A percentile compares a stretch with the other conserved stretches of the same genome.
phyloP scores from a whole-genome alignment of 2,888 invertebrate genomes.

The Tromatobia lineatoria region DNA sequence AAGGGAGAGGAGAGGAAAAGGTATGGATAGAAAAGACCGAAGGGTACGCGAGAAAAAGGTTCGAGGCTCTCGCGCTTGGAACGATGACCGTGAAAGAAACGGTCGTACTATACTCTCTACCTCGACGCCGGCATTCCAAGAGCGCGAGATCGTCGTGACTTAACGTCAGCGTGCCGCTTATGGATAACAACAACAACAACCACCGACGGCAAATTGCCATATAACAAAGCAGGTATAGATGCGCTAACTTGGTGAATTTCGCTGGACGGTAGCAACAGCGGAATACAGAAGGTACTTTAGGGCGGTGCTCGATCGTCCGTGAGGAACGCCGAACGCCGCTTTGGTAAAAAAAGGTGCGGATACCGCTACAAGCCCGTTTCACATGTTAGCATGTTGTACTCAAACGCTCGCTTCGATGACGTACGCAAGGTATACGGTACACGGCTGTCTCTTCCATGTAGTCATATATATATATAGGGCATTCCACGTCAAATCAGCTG shows the following conservation, averaged over 20 bases:
- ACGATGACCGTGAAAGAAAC: slow-evolving; percentile 59
- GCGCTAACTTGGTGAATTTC: not conserved
- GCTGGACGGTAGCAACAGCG: not conserved
- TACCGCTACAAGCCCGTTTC: slow-evolving; percentile 63
- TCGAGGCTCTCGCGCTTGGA: slow-evolving; percentile 23
- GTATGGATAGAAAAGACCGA: slow-evolving; percentile 24
- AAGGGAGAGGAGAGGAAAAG: slow-evolving; percentile 24
- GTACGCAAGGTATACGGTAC: slow-evolving; percentile 19
- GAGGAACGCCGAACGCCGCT: slow-evolving; percentile 42
- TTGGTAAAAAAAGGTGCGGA: slow-evolving; percentile 41
- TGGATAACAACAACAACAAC: slow-evolving; percentile 42
- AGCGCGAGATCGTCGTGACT: slow-evolving; percentile 52
- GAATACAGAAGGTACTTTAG: not conserved
- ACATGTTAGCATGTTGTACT: slow-evolving; percentile 2
- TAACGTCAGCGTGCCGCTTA: slow-evolving; percentile 56
- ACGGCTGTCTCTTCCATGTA: not conserved
- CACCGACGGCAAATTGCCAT: slow-evolving; percentile 1
- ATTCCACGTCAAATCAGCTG: too few relatives aligned
- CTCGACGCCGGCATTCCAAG: slow-evolving; percentile 64
- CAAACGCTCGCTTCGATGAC: not conserved
- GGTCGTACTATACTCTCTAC: slow-evolving; percentile 26
- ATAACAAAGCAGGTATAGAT: slow-evolving; percentile 1
- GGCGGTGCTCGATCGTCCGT: slow-evolving; percentile 62
- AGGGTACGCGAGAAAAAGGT: slow-evolving; percentile 17
- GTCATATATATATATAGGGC: too few relatives aligned